Base-by-base conservation (phyloP, 1,140 invertebrate species). In the Berghia stephanieae region DNA sequence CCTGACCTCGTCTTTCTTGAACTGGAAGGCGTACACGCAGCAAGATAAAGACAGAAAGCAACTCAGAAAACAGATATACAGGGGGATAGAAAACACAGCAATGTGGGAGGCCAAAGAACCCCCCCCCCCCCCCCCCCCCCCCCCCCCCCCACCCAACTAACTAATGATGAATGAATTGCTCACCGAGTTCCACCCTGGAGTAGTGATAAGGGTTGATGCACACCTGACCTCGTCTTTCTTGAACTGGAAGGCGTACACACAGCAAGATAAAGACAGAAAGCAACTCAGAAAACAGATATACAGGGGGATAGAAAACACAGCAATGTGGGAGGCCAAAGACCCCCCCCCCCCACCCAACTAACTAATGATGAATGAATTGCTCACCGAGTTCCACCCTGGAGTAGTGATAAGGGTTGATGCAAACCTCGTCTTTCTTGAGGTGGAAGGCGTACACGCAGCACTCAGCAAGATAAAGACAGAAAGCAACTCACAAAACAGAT, bases 171-270 rank as follows among this genome's bases (percentile, higher is more conserved):
- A 27, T n/a, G 34, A 55, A 70, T 55, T 78, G 68, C 85, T 84
- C 86, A 81, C 94, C 94, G 67, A 93, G 92, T 90, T 97, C 95
- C 84, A 97, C 94, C 89, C 95, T 93, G 81, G 93, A 94, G 89
- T 98, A 98, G 90, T 98, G 96, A 88, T 98, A 98, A 80, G 96
- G 96, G 91, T 98, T 98, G 67, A 98, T 93, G 91, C 97, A 98
- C 78, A 98, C 95, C 89, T 97, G 95, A 89, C 97, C 96, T 85
- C 94, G 93, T n/a, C n/a, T n/a, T n/a, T n/a, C 90, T 96, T 97
- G 83, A 95, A 91, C 82, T 94, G 93, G 89, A 96, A 98, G 0
- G 96, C 94, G 91, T 93, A 98, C 87, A 42, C 8, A 44, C 36
- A 77, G 46, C 76, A 63, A 42, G 38, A 77, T 36, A 77, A 18